phyloP scores from a whole-genome alignment of 2,113 vertebrate genomes.

The Melanostigma gelatinosum region DNA sequence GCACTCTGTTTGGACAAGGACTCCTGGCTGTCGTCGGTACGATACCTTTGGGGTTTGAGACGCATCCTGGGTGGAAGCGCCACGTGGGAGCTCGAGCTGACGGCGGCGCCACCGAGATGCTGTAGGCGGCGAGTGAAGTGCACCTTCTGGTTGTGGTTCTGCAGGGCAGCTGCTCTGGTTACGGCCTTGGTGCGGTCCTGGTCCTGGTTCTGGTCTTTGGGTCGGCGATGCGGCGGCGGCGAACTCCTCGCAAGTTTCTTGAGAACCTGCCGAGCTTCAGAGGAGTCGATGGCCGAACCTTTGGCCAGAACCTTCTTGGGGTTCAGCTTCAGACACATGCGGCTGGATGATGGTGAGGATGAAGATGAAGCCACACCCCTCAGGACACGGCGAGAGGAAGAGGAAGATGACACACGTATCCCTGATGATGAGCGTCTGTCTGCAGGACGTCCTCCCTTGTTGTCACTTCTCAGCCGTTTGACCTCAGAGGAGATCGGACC shows the following conservation, averaged over 20 bases:
- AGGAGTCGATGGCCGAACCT: constrained; percentile 86
- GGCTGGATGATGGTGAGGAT: constrained; percentile 82
- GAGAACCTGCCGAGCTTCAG: constrained; percentile 91
- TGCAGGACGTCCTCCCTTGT: constrained; percentile 81
- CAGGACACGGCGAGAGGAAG: constrained; percentile 82
- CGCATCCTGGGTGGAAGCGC: constrained; percentile 93
- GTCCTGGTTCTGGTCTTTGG: constrained; percentile 52
- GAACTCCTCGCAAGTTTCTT: constrained; percentile 91
- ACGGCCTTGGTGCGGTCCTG: constrained; percentile 51
- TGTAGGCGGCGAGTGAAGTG: constrained; percentile 95
- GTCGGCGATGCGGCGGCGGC: background rate
- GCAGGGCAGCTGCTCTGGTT: constrained; percentile 61
- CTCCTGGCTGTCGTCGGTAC: constrained; percentile 89
- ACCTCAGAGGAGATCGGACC: constrained; percentile 84
- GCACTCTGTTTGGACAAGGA: constrained; percentile 32
- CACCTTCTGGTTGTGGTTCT: constrained; percentile 91
- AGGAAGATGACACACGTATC: constrained; percentile 84
- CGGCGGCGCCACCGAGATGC: constrained; percentile 82
- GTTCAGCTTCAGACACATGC: constrained; percentile 88
- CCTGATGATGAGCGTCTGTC: constrained; percentile 85
- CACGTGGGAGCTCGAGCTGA: constrained; percentile 69
- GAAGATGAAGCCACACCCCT: constrained; percentile 81
- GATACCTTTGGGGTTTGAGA: constrained; percentile 97
- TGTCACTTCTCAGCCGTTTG: constrained; percentile 93
- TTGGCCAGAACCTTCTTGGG: constrained; percentile 94